Conservation (phyloP, 2,888 invertebrate species). For the Junonia oenone region DNA sequence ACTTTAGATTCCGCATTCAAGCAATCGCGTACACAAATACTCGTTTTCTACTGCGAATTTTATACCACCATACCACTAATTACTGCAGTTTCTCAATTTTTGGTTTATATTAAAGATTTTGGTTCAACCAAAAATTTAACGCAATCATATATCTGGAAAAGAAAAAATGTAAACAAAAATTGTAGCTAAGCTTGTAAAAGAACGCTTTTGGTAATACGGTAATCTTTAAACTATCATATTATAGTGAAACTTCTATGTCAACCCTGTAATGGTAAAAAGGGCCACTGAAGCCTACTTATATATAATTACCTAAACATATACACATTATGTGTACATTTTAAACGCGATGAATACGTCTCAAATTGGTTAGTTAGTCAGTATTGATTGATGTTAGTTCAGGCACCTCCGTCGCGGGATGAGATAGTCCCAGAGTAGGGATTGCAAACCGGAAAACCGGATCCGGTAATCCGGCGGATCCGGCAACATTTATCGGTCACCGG, state of each 20-base stretch:
- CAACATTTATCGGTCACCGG: too few relatives aligned
- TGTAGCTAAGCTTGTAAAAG: too few relatives aligned
- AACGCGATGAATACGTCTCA: neutral
- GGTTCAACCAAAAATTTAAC: neutral
- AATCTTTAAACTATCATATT: too few relatives aligned
- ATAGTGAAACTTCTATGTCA: too few relatives aligned
- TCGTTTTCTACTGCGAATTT: neutral
- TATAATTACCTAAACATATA: neutral
- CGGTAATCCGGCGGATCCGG: too few relatives aligned
- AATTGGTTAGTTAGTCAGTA: neutral
- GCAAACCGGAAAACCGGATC: too few relatives aligned
- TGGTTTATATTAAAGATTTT: neutral
- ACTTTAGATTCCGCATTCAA: slow-evolving; percentile 16
- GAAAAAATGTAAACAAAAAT: too few relatives aligned
- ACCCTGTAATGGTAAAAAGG: too few relatives aligned
- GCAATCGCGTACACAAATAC: slow-evolving; percentile 15
- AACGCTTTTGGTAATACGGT: too few relatives aligned
- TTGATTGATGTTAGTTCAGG: slow-evolving; percentile 7
- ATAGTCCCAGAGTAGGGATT: slow-evolving; percentile 13
- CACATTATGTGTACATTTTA: neutral
- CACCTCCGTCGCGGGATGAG: slow-evolving; percentile 1
- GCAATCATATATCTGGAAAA: neutral
- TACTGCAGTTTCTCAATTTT: neutral
- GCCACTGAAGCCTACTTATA: too few relatives aligned
- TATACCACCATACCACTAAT: neutral